Evolutionary conservation across 2,797 vertebrate species (phyloP).

Genomic region (Macropodus opercularis): DNA sequence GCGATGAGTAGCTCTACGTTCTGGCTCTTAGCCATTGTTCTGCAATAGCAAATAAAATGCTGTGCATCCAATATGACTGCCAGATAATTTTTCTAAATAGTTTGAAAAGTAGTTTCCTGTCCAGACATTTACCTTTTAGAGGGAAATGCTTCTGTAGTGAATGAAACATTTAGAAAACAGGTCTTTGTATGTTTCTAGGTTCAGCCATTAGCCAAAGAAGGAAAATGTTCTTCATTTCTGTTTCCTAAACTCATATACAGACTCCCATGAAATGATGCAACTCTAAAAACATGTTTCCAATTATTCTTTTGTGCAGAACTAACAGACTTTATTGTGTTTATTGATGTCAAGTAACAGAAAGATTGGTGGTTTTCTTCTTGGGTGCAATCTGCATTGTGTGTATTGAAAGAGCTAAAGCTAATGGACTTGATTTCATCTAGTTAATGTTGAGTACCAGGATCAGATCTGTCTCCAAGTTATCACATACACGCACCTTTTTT

Average conservation of each 20-base stretch:
- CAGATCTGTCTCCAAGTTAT: no score
- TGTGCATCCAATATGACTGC: constrained; percentile 3
- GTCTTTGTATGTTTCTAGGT: constrained; percentile 21
- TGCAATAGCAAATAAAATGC: constrained; percentile 15
- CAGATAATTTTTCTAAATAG: constrained; percentile 7
- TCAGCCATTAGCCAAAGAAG: background rate
- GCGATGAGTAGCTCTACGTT: background rate
- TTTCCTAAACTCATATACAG: background rate
- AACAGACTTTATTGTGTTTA: background rate
- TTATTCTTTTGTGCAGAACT: background rate
- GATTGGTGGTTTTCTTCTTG: constrained; percentile 4
- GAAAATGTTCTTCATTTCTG: background rate
- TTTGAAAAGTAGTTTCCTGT: background rate
- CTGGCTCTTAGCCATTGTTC: background rate
- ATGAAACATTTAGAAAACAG: constrained; percentile 16
- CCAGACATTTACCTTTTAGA: constrained; percentile 7
- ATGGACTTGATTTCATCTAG: constrained; percentile 17
- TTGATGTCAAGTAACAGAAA: constrained; percentile 11
- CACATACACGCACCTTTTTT: no score
- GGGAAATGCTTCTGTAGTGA: background rate
- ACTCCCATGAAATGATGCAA: background rate
- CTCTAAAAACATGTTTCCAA: background rate
- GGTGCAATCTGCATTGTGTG: background rate
- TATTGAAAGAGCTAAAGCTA: constrained; percentile 4
- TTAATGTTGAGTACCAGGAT: background rate